Percentiles rank a stretch among this genome's conserved stretches.
phyloP scores from a whole-genome alignment of 2,113 vertebrate species.

The Hippocampus barbouri region DNA sequence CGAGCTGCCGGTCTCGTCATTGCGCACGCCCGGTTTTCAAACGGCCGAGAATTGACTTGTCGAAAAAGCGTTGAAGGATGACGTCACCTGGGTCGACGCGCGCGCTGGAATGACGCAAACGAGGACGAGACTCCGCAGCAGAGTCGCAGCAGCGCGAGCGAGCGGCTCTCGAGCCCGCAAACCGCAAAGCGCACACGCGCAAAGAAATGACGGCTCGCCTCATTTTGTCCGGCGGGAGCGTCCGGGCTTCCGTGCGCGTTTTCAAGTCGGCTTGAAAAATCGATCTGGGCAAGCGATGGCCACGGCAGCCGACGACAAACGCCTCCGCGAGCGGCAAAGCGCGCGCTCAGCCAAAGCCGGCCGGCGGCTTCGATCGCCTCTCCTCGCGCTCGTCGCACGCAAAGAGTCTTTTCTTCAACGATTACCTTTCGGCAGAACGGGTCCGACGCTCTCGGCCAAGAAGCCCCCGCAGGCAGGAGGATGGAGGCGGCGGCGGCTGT shows the following conservation, averaged over 20 bases:
- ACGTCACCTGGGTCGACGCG: neutral
- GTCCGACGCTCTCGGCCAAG: conserved; percentile 49
- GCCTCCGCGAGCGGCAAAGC: too few relatives aligned
- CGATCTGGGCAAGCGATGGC: conserved; percentile 42
- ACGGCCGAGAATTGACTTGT: neutral
- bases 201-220: conserved; percentile 31
- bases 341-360: conserved; percentile 50
- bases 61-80: neutral
- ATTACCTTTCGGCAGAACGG: conserved; percentile 56
- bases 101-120: conserved; percentile 4
- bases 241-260: too few relatives aligned
- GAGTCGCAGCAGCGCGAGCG: conserved; percentile 39
- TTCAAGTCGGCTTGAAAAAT: too few relatives aligned
- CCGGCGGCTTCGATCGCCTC: conserved; percentile 2
- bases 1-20: conserved; percentile 11
- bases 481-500: conserved; percentile 50
- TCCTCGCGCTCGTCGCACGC: conserved; percentile 17
- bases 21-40: conserved; percentile 59
- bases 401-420: conserved; percentile 40
- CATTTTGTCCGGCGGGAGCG: conserved; percentile 36
- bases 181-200: conserved; percentile 6
- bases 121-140: conserved; percentile 39
- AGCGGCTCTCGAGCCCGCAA: neutral
- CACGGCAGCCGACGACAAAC: conserved; percentile 57
- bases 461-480: conserved; percentile 41